phyloP scores from a whole-genome alignment of 2,888 invertebrate species.

The Theretra japonica region DNA sequence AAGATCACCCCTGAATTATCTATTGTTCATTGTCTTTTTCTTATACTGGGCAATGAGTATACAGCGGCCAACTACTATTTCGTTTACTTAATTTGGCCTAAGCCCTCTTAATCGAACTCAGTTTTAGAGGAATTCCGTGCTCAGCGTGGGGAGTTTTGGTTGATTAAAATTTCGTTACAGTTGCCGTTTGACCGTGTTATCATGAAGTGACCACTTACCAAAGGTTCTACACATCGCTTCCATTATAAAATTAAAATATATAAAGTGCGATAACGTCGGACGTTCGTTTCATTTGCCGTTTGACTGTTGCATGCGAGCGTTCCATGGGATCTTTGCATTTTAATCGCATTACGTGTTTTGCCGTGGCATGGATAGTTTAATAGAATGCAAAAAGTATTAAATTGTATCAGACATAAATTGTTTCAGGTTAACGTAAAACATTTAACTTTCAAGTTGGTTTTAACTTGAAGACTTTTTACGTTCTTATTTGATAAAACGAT shows the following conservation, averaged over 20 bases:
- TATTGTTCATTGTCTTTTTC: too few species aligned
- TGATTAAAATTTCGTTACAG: too few species aligned
- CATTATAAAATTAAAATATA: constrained; percentile 15
- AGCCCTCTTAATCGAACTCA: background rate
- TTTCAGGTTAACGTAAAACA: background rate
- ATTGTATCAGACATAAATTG: background rate
- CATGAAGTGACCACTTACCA: background rate
- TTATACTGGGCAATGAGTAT: too few species aligned
- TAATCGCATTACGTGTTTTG: constrained; percentile 13
- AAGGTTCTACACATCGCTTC: background rate
- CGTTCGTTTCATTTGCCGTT: constrained; percentile 4
- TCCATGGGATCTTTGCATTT: constrained; percentile 16
- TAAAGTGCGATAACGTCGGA: constrained; percentile 7
- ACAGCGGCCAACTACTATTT: too few species aligned
- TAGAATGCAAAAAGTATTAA: background rate
- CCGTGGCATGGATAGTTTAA: background rate
- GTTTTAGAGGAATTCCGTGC: too few species aligned
- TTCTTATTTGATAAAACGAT: too few species aligned
- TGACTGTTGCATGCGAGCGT: constrained; percentile 21
- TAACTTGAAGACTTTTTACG: too few species aligned
- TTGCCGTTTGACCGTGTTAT: background rate
- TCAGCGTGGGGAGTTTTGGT: too few species aligned
- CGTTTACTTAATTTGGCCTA: too few species aligned
- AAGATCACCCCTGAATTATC: too few species aligned
- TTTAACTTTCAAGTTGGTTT: too few species aligned